Percentiles rank a stretch among this genome's conserved stretches.
These are phyloP conservation scores for Sweltsa coloradensis DNA, from an alignment of 1,140 invertebrate genomes.

Conservation along the genomic window DNA sequence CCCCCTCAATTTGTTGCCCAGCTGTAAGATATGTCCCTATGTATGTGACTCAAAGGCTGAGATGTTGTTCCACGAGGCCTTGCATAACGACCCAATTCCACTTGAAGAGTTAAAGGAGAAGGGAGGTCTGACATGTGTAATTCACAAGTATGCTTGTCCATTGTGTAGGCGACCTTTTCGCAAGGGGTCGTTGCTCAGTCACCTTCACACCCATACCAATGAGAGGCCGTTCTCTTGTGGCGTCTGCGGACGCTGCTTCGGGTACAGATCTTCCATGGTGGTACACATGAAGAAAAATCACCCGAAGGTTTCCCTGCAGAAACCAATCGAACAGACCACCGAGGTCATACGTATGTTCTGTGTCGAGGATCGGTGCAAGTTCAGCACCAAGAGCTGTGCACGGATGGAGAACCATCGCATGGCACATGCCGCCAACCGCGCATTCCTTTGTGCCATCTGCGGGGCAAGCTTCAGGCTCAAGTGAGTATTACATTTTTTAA, in stretches of 20 bases:
- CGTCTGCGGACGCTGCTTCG: slow-evolving; percentile 48
- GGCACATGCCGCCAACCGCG: slow-evolving; percentile 11
- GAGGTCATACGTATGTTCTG: background rate
- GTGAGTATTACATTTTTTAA: slow-evolving; percentile 35
- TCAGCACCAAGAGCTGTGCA: background rate
- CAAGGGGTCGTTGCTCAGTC: slow-evolving; percentile 51
- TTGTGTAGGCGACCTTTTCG: slow-evolving; percentile 54
- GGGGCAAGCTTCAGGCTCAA: slow-evolving; percentile 43
- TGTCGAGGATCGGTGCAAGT: slow-evolving; percentile 2
- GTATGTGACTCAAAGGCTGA: slow-evolving; percentile 37
- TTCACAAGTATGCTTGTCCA: slow-evolving; percentile 37
- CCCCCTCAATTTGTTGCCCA: too few species aligned
- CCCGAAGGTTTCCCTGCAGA: slow-evolving; percentile 3
- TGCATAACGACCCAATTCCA: slow-evolving; percentile 37
- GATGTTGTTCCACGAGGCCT: slow-evolving; percentile 47
- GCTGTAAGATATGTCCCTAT: too few species aligned
- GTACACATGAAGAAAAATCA: slow-evolving; percentile 39
- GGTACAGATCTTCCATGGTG: slow-evolving; percentile 15
- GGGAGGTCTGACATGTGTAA: slow-evolving; percentile 21
- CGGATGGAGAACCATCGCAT: slow-evolving; percentile 2
- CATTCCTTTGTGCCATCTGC: slow-evolving; percentile 44
- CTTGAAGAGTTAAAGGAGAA: slow-evolving; percentile 23
- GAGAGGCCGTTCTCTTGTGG: slow-evolving; percentile 61
- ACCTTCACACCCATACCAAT: slow-evolving; percentile 58
- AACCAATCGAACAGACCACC: background rate